Base-by-base conservation (phyloP, 1,140 invertebrate species). In the Lepidotrigona ventralis region DNA sequence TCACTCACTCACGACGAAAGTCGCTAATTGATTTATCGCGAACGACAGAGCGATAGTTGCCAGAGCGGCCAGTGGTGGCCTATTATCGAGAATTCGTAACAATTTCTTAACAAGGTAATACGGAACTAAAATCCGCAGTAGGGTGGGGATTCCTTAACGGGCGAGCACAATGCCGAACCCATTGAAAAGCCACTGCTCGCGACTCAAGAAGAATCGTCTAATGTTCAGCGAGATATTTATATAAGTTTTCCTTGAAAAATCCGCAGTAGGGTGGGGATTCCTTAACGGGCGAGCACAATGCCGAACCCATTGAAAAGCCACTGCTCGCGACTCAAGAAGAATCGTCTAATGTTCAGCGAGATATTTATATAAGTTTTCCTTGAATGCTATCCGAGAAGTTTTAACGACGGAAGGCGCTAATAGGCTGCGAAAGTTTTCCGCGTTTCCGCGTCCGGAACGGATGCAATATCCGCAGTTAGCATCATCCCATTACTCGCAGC, bases 361-460 rank as follows among this genome's bases (percentile, higher is more conserved):
- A 79, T 87, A 86, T 88, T 88, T 87, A 79, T 85, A 80, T 51
- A 87, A 87, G 78, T 85, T 46, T 46, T 85, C 12, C 23, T 21
- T 60, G 81, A 63, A 79, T 68, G 82, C 78, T 64, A 79, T 87
- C 74, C 69, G 70, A 73, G 68, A 88, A 88, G 85, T 88, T 88
- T 87, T 88, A 88, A 88, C 81, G 86, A 86, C 81, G 58, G 86
- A 70, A 85, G 71, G 75, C 64, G 78, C 71, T 76, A 81, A 86
- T 85, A 85, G 72, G 84, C 81, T 72, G 69, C 19, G 72, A 87
- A 84, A 88, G 79, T 87, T 87, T 80, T 23, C 54, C 63, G 51
- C 63, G 12, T 46, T 86, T 86, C 66, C 70, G 66, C 54, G 73
- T 84, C 66, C 72, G 66, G 72, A 33, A 76, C 74, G 68, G 84